A percentile compares a stretch with the other conserved stretches of the same genome.
phyloP scores from a whole-genome alignment of 2,797 vertebrate genomes.

The Macropus fuliginosus region DNA sequence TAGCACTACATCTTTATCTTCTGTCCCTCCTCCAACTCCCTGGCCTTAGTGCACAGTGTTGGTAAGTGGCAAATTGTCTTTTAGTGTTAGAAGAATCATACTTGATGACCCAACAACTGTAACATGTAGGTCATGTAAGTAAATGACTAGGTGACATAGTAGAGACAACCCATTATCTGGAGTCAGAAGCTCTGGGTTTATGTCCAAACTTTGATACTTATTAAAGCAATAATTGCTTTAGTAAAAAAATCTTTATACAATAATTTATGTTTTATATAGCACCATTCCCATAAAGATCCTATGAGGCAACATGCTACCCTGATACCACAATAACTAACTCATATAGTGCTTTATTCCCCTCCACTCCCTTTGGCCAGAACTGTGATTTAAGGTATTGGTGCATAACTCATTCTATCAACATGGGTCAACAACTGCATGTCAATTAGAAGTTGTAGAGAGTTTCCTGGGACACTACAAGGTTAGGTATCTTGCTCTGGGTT shows the following conservation, averaged over 20 bases:
- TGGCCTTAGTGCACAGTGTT: neutral
- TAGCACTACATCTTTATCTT: neutral
- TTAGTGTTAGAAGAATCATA: neutral
- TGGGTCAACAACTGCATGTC: neutral
- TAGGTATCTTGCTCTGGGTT: neutral
- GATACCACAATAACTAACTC: neutral
- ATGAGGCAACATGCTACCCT: neutral
- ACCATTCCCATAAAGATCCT: neutral
- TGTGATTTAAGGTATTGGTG: neutral
- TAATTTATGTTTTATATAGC: neutral
- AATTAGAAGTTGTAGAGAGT: neutral
- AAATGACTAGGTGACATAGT: neutral
- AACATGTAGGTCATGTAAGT: neutral
- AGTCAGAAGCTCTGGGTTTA: neutral
- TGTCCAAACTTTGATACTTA: neutral
- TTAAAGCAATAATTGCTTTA: neutral
- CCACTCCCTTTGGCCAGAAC: neutral
- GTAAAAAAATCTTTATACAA: neutral
- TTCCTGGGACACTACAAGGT: neutral
- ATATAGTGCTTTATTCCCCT: neutral
- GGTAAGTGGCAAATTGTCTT: neutral
- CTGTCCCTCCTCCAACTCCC: neutral
- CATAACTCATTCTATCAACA: neutral
- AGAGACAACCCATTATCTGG: neutral
- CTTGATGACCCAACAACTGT: neutral